Base-by-base conservation (phyloP, 2,797 vertebrate genomes). In the Pangasius mekongensis region DNA sequence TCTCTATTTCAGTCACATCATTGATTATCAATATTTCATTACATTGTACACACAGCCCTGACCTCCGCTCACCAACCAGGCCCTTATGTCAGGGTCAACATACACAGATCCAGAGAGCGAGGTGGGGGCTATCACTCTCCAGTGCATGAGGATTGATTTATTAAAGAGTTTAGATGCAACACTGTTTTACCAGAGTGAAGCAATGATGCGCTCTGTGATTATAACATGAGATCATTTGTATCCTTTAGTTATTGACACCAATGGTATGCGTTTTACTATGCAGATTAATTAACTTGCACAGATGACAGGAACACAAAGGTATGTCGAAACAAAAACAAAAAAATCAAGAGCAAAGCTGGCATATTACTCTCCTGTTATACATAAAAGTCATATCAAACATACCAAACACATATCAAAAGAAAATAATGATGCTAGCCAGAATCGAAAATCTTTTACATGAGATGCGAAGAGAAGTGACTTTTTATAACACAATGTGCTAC, bases 1-100 rank as follows among this genome's bases (percentile, higher is more conserved):
- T 90, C 73, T 89, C 66, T 87, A 83, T 90, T 89, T 92, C 88
- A 91, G 88, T 86, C 86, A 90, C 90, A 90, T 87, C 90, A 91
- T 91, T 91, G 90, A 91, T 92, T 89, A 92, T 92, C 92, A 92
- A 91, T 93, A 93, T 92, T 92, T 91, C 91, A 92, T 92, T 90
- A 91, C 60, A 86, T 69, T 39, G 49, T 88, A 90, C 89, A 92
- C 83, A 81, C 83, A 90, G 80, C 74, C 56, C 87, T 91, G 91
- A 91, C 90, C 90, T 88, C 90, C 36, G 69, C 83, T 89, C 62
- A 84, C 64, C 47, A 36, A 83, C 58, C 87, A 84, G 78, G 83
- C 62, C 66, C 43, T 58, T 82, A 52, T 81, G 80, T 77, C 81
- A 91, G 85, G 77, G 89, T 89, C 80, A 91, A 58, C 82, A 22